A percentile compares a stretch with the other conserved stretches of the same genome.
phyloP scores from a whole-genome alignment of 2,113 vertebrate species.

The Sorex fumeus region DNA sequence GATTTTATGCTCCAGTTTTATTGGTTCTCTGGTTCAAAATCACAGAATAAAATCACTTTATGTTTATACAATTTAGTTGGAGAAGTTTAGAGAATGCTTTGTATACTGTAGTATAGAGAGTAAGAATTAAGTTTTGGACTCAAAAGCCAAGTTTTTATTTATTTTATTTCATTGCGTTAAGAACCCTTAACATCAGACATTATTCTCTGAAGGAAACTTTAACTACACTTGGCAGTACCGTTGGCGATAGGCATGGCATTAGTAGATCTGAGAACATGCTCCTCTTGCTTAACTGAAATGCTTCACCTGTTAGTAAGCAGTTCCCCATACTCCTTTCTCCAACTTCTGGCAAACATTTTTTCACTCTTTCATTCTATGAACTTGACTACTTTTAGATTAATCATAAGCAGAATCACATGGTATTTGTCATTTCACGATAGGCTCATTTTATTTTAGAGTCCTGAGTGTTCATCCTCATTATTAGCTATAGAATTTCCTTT shows the following conservation, averaged over 20 bases:
- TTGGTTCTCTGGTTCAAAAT: too few relatives aligned
- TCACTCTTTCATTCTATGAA: background rate
- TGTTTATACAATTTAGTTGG: background rate
- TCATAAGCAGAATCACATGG: background rate
- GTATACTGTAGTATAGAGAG: background rate
- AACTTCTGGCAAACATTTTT: background rate
- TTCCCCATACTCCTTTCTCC: too few relatives aligned
- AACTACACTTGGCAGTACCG: background rate
- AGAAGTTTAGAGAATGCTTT: background rate
- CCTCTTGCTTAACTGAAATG: background rate
- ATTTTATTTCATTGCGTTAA: background rate
- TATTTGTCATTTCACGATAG: background rate
- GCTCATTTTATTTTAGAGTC: slow-evolving; percentile 16
- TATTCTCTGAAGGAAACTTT: background rate
- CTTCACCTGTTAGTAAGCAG: background rate
- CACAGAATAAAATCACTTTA: background rate
- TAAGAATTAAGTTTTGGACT: background rate
- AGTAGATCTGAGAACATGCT: background rate
- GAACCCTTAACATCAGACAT: background rate
- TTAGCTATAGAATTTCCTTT: background rate
- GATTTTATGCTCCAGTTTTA: too few relatives aligned
- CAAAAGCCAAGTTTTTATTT: background rate
- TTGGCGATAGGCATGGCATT: background rate
- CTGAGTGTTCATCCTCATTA: background rate
- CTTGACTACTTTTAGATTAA: slow-evolving; percentile 22